Percentiles rank a stretch among this genome's conserved stretches.
Evolutionary conservation across 2,797 vertebrate genomes (phyloP).

Genomic region (Phoeniculus purpureus): DNA sequence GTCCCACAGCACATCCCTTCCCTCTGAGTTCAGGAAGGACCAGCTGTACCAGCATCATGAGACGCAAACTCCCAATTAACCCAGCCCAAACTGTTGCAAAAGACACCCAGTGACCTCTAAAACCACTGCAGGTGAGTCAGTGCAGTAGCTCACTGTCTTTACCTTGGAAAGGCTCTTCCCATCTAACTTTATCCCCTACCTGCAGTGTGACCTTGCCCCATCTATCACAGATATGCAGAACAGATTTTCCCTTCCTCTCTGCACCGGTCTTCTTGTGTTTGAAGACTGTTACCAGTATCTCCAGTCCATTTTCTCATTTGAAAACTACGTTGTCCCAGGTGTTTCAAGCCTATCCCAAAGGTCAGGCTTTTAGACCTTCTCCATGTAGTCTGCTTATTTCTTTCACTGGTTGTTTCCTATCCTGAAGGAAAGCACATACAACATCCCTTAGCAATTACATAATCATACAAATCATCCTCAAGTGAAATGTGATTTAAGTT

Average conservation of each 20-base stretch:
- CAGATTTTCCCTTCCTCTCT: background rate
- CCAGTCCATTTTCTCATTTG: background rate
- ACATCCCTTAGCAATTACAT: background rate
- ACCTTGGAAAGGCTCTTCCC: background rate
- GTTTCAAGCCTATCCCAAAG: background rate
- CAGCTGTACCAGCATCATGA: background rate
- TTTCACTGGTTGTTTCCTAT: background rate
- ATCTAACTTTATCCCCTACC: background rate
- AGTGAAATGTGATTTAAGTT: background rate
- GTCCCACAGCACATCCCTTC: background rate
- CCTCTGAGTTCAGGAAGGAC: background rate
- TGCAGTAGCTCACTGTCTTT: background rate
- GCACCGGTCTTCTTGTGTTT: background rate
- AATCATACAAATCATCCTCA: background rate
- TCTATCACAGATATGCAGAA: accelerated
- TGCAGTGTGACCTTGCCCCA: background rate
- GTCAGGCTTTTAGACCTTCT: background rate
- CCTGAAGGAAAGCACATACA: background rate
- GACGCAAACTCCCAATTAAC: background rate
- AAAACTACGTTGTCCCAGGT: background rate
- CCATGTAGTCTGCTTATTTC: accelerated
- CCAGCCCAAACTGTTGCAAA: background rate
- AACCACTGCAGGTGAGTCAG: background rate
- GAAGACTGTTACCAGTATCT: background rate
- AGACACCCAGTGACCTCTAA: background rate